A percentile compares a stretch with the other conserved stretches of the same genome.
Conservation (phyloP, 2,113 vertebrate genomes). For the Notothenia rossii region DNA sequence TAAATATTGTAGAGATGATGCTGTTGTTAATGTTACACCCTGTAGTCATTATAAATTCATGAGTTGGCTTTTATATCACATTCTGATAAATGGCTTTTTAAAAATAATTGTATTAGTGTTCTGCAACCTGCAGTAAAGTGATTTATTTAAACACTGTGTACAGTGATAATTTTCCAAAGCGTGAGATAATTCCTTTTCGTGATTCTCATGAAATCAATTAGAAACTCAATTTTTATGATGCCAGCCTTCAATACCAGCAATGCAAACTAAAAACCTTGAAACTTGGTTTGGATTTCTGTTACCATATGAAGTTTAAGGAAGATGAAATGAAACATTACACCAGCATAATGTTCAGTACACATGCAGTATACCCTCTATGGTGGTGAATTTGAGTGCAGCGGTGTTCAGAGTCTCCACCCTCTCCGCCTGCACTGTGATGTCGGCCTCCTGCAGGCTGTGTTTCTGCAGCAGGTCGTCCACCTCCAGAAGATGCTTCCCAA, state of each 20-base stretch:
- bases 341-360: background rate
- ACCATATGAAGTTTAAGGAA: background rate
- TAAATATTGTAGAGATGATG: background rate
- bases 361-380: constrained; percentile 86
- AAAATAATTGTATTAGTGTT: background rate
- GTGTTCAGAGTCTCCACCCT: constrained; percentile 90
- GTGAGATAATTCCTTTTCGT: background rate
- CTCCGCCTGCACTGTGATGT: constrained; percentile 90
- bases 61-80: background rate
- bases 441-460: constrained; percentile 91
- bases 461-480: constrained; percentile 96
- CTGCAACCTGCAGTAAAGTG: background rate
- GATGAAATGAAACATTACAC: background rate
- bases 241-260: background rate
- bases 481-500: constrained; percentile 94
- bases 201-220: background rate
- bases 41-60: background rate
- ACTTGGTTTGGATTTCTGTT: background rate
- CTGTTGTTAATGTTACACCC: background rate
- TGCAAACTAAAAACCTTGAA: background rate
- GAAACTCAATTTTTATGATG: background rate
- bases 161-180: background rate
- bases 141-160: background rate
- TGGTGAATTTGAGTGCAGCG: constrained; percentile 90
- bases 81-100: background rate